phyloP scores from a whole-genome alignment of 2,113 vertebrate genomes.

The Salvelinus sp. region DNA sequence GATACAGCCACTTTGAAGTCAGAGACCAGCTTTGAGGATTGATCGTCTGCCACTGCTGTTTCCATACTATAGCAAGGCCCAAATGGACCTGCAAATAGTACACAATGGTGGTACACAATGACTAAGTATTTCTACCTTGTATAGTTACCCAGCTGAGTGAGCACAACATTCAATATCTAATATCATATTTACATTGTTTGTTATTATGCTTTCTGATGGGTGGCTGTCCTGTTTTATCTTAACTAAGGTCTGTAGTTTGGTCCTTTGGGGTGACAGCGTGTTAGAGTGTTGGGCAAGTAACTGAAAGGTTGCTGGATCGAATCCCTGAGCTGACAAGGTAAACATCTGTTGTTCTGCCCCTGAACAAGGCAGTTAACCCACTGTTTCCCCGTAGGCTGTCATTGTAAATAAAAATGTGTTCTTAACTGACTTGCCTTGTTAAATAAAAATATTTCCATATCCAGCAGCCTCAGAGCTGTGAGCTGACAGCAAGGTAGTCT shows the following conservation, averaged over 20 bases:
- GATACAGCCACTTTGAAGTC: conserved; percentile 42
- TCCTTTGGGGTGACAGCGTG: too few species aligned
- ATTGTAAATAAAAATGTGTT: too few species aligned
- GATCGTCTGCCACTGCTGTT: conserved; percentile 43
- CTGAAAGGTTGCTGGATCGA: too few species aligned
- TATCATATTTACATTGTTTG: neutral
- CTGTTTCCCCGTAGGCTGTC: too few species aligned
- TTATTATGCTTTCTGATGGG: neutral
- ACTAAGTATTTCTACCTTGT: neutral
- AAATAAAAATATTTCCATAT: too few species aligned
- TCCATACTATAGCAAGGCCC: neutral
- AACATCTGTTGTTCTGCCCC: too few species aligned
- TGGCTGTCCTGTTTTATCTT: too few species aligned
- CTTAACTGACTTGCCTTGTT: too few species aligned
- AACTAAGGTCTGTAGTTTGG: neutral
- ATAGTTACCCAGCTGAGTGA: neutral
- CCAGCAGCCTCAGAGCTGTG: neutral
- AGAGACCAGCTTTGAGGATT: conserved; percentile 40
- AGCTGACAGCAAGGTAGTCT: neutral
- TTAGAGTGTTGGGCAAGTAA: too few species aligned
- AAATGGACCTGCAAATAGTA: neutral
- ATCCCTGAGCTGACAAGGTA: too few species aligned
- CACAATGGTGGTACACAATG: neutral
- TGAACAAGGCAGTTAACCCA: too few species aligned
- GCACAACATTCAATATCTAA: neutral